Conservation (phyloP, 2,888 invertebrate genomes). For the Pollenia angustigena region DNA sequence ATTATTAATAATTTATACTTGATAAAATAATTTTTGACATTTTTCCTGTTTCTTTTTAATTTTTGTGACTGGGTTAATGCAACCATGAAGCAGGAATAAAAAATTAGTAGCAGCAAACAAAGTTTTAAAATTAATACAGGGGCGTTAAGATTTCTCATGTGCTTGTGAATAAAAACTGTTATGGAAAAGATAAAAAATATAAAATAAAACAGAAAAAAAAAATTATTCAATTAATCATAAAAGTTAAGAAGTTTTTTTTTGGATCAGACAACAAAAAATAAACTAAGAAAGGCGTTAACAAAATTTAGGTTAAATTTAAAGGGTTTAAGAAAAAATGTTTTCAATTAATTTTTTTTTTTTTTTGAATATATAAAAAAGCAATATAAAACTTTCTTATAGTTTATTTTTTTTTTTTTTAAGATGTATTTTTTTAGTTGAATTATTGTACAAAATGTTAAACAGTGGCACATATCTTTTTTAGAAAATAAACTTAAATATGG, state of each 20-base stretch:
- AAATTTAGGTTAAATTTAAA: slow-evolving; percentile 41
- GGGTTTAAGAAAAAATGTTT: neutral
- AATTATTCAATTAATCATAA: slow-evolving; percentile 43
- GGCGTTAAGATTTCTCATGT: slow-evolving; percentile 34
- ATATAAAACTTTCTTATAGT: slow-evolving; percentile 11
- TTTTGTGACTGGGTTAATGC: slow-evolving; percentile 5
- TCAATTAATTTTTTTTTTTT: neutral
- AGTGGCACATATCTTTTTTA: slow-evolving; percentile 10
- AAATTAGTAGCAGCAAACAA: neutral
- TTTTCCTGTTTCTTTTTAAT: slow-evolving; percentile 8
- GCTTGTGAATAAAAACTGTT: neutral
- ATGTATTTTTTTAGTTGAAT: neutral
- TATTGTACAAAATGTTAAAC: slow-evolving; percentile 6
- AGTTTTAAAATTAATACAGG: slow-evolving; percentile 25
- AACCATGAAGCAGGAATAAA: slow-evolving; percentile 1
- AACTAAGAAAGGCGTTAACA: slow-evolving; percentile 45
- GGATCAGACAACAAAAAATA: neutral
- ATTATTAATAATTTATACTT: slow-evolving; percentile 29
- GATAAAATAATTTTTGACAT: slow-evolving; percentile 45
- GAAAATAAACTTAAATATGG: neutral
- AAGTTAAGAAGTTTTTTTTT: slow-evolving; percentile 19
- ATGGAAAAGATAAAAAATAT: neutral
- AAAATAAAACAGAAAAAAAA: slow-evolving; percentile 1
- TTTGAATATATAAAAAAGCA: neutral
- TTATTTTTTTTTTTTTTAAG: neutral